Evolutionary conservation across 2,888 invertebrate species (phyloP).

Genomic region (Lepidochitona cinerea): DNA sequence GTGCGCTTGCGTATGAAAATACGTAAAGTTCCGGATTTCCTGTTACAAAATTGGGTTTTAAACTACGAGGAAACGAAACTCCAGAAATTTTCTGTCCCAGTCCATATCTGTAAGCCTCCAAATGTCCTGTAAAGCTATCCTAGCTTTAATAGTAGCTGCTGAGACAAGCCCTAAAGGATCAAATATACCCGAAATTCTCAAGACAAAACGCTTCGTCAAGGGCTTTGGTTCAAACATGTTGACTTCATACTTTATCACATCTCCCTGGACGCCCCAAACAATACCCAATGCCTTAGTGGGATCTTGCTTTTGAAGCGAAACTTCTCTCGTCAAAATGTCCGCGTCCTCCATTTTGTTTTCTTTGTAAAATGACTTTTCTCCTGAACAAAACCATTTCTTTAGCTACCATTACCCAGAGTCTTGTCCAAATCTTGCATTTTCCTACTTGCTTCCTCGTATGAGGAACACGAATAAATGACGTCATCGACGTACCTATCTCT

Average conservation of each 20-base stretch:
- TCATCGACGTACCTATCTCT: conserved; percentile 20
- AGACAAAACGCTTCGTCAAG: background rate
- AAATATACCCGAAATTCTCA: background rate
- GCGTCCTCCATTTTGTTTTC: background rate
- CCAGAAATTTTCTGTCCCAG: too few species aligned
- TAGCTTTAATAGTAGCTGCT: background rate
- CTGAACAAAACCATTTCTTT: conserved; percentile 7
- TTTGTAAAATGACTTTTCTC: too few species aligned
- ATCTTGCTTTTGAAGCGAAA: background rate
- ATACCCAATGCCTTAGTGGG: background rate
- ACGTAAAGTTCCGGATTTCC: too few species aligned
- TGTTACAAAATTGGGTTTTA: too few species aligned
- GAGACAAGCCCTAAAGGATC: background rate
- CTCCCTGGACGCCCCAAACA: background rate
- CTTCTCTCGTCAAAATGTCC: background rate
- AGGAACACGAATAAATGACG: conserved; percentile 14
- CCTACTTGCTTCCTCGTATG: too few species aligned
- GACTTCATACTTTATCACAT: background rate
- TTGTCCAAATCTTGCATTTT: conserved; percentile 10
- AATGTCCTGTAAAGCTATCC: background rate
- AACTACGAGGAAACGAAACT: too few species aligned
- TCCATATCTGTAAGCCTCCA: background rate
- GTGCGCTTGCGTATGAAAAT: too few species aligned
- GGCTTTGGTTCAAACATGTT: background rate
- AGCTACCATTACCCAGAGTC: conserved; percentile 10